Conservation (phyloP, 2,113 vertebrate species). For the Gallinago media region DNA sequence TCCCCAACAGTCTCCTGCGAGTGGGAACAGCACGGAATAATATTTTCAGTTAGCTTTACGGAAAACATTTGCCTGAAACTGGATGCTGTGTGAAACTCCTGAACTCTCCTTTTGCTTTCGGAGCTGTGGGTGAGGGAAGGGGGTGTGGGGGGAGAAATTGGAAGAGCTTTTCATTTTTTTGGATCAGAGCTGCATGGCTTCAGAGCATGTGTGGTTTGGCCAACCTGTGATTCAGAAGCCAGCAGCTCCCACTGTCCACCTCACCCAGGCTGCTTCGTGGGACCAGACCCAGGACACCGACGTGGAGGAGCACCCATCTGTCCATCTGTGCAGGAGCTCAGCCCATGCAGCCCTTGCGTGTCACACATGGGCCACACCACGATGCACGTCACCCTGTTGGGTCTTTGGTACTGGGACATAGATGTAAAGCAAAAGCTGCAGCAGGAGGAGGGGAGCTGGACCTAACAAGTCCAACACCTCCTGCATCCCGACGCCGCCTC, state of each 20-base stretch:
- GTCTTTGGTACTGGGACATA: rapidly evolving
- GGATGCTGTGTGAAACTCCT: constrained; percentile 59
- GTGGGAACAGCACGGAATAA: neutral
- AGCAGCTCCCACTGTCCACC: neutral
- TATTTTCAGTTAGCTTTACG: constrained; percentile 23
- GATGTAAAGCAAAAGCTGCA: neutral
- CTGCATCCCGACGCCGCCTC: rapidly evolving
- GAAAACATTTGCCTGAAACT: constrained; percentile 58
- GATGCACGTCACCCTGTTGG: rapidly evolving
- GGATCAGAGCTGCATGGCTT: neutral
- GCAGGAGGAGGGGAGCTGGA: neutral
- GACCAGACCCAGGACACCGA: rapidly evolving
- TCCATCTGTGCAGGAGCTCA: neutral
- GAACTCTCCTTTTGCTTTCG: neutral
- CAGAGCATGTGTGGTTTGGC: neutral
- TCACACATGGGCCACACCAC: rapidly evolving
- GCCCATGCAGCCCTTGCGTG: neutral
- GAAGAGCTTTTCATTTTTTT: neutral
- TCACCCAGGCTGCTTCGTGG: neutral
- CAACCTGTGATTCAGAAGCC: neutral
- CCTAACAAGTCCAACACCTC: neutral
- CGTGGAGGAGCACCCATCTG: neutral
- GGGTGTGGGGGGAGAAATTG: neutral
- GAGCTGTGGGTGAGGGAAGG: neutral
- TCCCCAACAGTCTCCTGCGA: neutral